Base-by-base conservation (phyloP, 2,797 vertebrate species). In the Eidolon dupreanum region DNA sequence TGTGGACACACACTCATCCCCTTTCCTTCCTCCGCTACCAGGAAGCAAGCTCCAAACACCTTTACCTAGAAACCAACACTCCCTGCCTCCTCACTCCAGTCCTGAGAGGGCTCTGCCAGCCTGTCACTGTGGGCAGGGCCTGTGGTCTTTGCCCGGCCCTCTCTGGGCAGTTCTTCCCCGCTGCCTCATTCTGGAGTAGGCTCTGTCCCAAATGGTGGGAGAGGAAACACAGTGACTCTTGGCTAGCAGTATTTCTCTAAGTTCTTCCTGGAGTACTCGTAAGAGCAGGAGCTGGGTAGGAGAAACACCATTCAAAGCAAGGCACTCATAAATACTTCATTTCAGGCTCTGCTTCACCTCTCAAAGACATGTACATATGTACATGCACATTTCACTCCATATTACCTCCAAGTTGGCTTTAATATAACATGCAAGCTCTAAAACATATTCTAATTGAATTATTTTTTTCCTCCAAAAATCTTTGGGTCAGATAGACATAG, bases 1-100 rank as follows among this genome's bases (percentile, higher is more conserved):
- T 66, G 93, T 96, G 95, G 96, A 96, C 95, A 96, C 92, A 96
- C 89, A 96, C 93, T 97, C 96, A 97, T 95, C 96, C 66, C 41
- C 94, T 97, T 96, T 63, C 46, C 90, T 97, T 96, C 96, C 16
- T 26, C 68, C 2, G 24, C 93, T 66, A 8, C 96, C 15, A 43
- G 92, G 94, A 94, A 97, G 73, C 10, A 1, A 46, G 89, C 88
- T 96, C 94, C 79, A 94, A 97, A 97, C 92, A 88, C 74, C 61
- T 96, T 92, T 90, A 79, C 95, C 82, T 96, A 96, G 95, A 98
- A 97, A 95, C 94, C 95, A 93, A 63, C 78, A 84, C 75, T 94
- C 90, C 70, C 93, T 94, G 4, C 55, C 46, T 79, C 53, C 57
- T 4, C 43, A 12, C 65, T 84, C 41, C 81, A 3, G 22, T 73